Evolutionary conservation across 1,140 invertebrate genomes (phyloP).

Genomic region (Heliothis subflexa): DNA sequence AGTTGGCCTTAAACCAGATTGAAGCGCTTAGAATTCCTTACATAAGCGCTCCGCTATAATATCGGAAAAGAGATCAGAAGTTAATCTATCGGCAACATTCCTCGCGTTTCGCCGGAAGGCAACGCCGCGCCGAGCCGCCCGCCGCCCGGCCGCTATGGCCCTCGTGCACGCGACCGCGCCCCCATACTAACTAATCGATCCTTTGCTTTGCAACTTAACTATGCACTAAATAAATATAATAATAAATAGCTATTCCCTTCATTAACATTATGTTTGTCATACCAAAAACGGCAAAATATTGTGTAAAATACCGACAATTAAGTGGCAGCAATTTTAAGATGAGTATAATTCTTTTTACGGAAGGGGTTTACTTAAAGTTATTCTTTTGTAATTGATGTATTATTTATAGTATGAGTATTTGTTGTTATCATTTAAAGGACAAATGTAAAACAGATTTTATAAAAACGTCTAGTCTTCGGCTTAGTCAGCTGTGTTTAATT

Average conservation of each 20-base stretch:
- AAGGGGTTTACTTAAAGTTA: too few relatives aligned
- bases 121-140: constrained; percentile 63
- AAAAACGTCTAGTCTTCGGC: too few relatives aligned
- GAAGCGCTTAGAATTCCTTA: constrained; percentile 82
- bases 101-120: constrained; percentile 83
- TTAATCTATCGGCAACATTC: constrained; percentile 86
- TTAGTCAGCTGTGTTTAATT: too few relatives aligned
- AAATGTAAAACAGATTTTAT: too few relatives aligned
- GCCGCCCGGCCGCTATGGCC: constrained; percentile 67
- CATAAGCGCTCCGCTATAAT: constrained; percentile 81
- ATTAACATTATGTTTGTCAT: too few relatives aligned
- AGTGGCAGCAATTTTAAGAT: too few relatives aligned
- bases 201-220: constrained; percentile 64
- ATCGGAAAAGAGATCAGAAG: constrained; percentile 86
- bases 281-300: too few relatives aligned
- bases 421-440: too few relatives aligned
- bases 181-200: constrained; percentile 73
- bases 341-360: too few relatives aligned
- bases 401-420: too few relatives aligned
- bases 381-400: too few relatives aligned
- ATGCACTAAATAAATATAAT: constrained; percentile 55
- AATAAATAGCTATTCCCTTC: background rate
- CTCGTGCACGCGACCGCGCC: constrained; percentile 69
- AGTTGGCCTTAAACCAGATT: constrained; percentile 76
- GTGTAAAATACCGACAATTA: too few relatives aligned